A percentile compares a stretch with the other conserved stretches of the same genome.
These are phyloP conservation scores for Hylomyscus alleni DNA, from an alignment of 2,797 vertebrate genomes.

Conservation along the genomic window DNA sequence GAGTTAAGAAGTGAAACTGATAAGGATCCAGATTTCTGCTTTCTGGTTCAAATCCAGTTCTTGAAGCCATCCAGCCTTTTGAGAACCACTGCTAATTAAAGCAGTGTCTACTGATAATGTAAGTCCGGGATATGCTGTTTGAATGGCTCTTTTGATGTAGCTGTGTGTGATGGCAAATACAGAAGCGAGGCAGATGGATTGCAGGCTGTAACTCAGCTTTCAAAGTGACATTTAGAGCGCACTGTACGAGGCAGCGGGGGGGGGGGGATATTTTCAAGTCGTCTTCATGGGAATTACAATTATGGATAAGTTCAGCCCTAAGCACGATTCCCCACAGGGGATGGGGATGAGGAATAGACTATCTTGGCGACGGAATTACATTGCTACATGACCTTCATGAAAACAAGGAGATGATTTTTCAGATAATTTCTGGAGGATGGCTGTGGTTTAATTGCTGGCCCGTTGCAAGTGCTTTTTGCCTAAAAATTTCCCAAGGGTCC, in stretches of 20 bases:
- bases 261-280: constrained; percentile 66
- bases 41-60: constrained; percentile 61
- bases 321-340: background rate
- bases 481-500: constrained; percentile 43
- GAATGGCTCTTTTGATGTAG: constrained; percentile 76
- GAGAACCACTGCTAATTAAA: constrained; percentile 75
- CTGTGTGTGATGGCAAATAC: constrained; percentile 60
- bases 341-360: constrained; percentile 55
- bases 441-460: constrained; percentile 57
- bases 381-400: constrained; percentile 61
- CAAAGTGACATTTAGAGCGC: constrained; percentile 73
- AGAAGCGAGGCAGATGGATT: constrained; percentile 58
- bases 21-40: constrained; percentile 67
- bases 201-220: constrained; percentile 62
- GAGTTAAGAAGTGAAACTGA: constrained; percentile 59
- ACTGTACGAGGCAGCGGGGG: constrained; percentile 23
- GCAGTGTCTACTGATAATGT: constrained; percentile 69
- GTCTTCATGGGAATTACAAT: constrained; percentile 62
- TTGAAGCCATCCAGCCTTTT: constrained; percentile 76
- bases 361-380: constrained; percentile 35
- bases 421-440: constrained; percentile 22
- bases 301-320: constrained; percentile 49
- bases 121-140: constrained; percentile 64
- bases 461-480: constrained; percentile 57
- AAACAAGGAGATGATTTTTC: constrained; percentile 67